A percentile compares a stretch with the other conserved stretches of the same genome.
Evolutionary conservation across 1,140 invertebrate genomes (phyloP).

Genomic region (Chionoecetes opilio): DNA sequence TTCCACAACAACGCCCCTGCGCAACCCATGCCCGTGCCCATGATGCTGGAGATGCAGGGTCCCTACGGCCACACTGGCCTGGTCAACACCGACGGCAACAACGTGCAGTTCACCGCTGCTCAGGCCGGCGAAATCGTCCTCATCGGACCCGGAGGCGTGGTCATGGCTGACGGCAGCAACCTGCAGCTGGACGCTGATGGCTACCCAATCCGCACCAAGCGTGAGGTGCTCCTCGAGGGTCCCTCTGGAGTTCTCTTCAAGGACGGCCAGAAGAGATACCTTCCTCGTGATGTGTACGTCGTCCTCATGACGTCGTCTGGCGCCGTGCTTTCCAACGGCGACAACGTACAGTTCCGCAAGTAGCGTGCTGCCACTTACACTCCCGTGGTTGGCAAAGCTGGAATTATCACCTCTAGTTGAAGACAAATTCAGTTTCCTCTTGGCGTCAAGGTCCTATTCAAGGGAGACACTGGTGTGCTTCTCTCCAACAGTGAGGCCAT

Average conservation of each 20-base stretch:
- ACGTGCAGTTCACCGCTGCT: slow-evolving; percentile 60
- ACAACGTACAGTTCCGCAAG: background rate
- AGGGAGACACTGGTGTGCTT: too few relatives aligned
- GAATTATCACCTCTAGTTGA: background rate
- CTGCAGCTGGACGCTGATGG: slow-evolving; percentile 57
- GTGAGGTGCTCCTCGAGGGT: background rate
- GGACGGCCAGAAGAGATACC: slow-evolving; percentile 39
- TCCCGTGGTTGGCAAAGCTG: background rate
- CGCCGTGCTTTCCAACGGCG: background rate
- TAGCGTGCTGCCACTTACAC: too few relatives aligned
- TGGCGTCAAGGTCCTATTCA: too few relatives aligned
- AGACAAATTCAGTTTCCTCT: background rate
- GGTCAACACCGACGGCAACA: slow-evolving; percentile 38
- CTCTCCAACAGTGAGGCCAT: too few relatives aligned
- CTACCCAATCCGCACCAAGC: background rate
- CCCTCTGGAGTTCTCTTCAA: slow-evolving; percentile 47
- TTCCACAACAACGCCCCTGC: background rate
- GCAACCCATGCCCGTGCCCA: background rate
- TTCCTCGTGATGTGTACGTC: background rate
- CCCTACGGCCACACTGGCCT: slow-evolving; percentile 45
- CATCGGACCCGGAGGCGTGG: slow-evolving; percentile 56
- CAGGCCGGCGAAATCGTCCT: slow-evolving; percentile 50
- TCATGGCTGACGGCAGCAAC: slow-evolving; percentile 48
- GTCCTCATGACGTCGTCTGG: background rate
- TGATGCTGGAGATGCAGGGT: background rate